Conservation (phyloP, 2,113 vertebrate species). For the Haemorhous mexicanus region DNA sequence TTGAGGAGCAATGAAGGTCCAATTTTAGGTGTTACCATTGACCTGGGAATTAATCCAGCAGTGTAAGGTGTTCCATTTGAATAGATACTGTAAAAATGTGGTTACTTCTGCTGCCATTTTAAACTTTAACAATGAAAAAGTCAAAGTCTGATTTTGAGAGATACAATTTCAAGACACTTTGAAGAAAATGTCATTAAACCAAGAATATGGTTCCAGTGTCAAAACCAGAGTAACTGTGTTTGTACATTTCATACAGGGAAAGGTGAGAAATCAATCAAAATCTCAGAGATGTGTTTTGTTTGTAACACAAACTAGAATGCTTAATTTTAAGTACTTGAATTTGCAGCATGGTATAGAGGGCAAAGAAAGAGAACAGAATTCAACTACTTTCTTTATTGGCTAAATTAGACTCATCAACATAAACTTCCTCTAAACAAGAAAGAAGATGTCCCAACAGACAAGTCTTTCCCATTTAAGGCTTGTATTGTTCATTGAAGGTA, state of each 20-base stretch:
- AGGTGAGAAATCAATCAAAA: background rate
- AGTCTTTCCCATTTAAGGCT: background rate
- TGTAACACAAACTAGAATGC: background rate
- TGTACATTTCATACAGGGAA: background rate
- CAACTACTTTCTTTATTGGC: background rate
- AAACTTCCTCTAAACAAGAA: background rate
- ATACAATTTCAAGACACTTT: background rate
- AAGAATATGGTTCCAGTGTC: background rate
- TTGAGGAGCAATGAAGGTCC: background rate
- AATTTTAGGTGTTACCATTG: background rate
- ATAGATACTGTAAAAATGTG: background rate
- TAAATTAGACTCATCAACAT: background rate
- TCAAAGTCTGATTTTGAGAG: background rate
- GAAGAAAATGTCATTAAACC: background rate
- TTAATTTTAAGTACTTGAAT: background rate
- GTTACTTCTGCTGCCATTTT: background rate
- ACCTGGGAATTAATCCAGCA: background rate
- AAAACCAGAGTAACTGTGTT: background rate
- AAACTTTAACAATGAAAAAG: background rate
- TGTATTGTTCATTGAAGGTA: background rate
- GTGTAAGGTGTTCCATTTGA: background rate
- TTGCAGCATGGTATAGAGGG: background rate
- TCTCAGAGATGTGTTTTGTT: background rate
- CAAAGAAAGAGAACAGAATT: background rate
- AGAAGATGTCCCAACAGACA: background rate